Evolutionary conservation across 2,888 invertebrate species (phyloP), one percentile per base, ranked within the genome.

Genomic region (Bhutanitis thaidina): DNA sequence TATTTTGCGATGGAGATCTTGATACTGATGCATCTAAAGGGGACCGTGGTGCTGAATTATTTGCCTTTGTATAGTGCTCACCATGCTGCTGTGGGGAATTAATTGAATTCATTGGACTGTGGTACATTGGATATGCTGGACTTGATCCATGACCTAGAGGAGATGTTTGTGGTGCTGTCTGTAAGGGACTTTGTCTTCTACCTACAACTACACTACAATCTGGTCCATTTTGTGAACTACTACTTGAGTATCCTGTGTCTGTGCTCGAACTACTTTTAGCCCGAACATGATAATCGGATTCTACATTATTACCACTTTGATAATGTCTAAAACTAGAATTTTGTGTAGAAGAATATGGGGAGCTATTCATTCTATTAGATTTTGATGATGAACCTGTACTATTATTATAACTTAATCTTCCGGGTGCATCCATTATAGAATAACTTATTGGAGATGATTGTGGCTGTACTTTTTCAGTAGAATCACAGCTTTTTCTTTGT

Each of bases 51-150:
- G 93, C 92, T 44, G 90, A 76, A 74, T 79, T 90, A 14, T n/a
- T n/a, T n/a, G 77, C 69, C 70, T 89, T 87, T 60, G 68, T 82
- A 58, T 86, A 89, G 62, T 90, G 87, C 54, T 90, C 91, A n/a
- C 84, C 80, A 65, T 92, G 92, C 62, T 93, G 93, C 65, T 93
- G 94, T 4, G 94, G 94, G 1, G 94, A 94, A 56, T 94, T 93
- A 62, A 93, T 92, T 4, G 94, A 92, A 69, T 93, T 93, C 93
- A 94, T 93, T 15, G 96, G 95, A 80, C 95, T 95, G 75, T 95
- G 94, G 77, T 96, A 96, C 91, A 95, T 92, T 35, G 95, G 95
- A 86, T 96, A 96, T 49, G 94, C 94, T 41, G 94, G 94, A 81
- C 94, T 94, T 62, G 94, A 93, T 25, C 93, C 94, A 77, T 94